Conservation (phyloP, 2,113 vertebrate species). For the Zosterops hypoxanthus region DNA sequence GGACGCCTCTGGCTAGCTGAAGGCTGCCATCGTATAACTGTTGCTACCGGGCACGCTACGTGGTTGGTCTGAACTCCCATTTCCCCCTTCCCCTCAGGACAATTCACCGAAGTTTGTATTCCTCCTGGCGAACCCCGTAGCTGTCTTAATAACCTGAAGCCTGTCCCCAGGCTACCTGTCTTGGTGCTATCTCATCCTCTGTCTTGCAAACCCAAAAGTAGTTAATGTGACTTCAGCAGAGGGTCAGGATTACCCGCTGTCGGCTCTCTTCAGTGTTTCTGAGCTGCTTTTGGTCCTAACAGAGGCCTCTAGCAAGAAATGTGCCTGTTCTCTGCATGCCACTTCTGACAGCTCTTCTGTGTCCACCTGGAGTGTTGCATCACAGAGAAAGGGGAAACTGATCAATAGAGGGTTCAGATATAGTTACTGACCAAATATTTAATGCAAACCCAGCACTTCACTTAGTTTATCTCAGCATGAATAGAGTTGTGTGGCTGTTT, state of each 20-base stretch:
- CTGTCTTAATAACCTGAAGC: constrained; percentile 67
- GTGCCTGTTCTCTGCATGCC: neutral
- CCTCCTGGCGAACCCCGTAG: constrained; percentile 54
- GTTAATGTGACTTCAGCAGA: constrained; percentile 37
- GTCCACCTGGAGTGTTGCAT: neutral
- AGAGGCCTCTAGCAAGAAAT: neutral
- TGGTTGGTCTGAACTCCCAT: constrained; percentile 54
- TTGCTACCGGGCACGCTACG: constrained; percentile 43
- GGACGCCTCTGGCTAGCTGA: constrained; percentile 74
- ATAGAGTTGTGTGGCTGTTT: neutral
- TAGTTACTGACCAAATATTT: neutral
- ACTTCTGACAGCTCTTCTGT: neutral
- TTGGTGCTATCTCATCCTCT: constrained; percentile 54
- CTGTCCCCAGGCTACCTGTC: constrained; percentile 73
- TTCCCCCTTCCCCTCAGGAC: constrained; percentile 58
- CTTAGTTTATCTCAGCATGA: neutral
- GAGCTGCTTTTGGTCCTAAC: neutral
- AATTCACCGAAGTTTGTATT: constrained; percentile 50
- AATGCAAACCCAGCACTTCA: neutral
- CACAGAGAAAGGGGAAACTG: neutral
- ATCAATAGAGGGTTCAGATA: neutral
- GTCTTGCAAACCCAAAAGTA: constrained; percentile 24
- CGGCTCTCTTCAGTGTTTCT: neutral
- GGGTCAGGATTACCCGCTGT: neutral
- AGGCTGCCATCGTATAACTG: constrained; percentile 62